Percentiles rank a stretch among this genome's conserved stretches.
Evolutionary conservation across 1,140 invertebrate genomes (phyloP).

Genomic region (Anastrepha obliqua): DNA sequence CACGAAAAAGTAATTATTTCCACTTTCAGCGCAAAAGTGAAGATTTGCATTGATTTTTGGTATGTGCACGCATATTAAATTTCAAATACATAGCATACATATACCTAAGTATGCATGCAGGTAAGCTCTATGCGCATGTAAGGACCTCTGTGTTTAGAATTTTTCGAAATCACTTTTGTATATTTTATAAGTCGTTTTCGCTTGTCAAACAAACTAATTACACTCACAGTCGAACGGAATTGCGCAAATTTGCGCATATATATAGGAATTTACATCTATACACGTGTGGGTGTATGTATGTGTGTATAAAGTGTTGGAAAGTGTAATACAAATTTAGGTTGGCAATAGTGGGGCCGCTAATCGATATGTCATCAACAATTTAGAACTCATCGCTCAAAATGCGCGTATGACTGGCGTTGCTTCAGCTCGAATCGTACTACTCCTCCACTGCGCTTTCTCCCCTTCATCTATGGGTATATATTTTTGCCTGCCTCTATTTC

Average conservation of each 20-base stretch:
- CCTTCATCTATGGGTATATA: not conserved
- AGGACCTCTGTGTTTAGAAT: not conserved
- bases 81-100: not conserved
- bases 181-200: slow-evolving; percentile 48
- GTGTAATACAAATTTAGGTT: not conserved
- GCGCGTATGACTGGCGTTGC: not conserved
- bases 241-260: not conserved
- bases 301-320: not conserved
- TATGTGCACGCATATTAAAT: not conserved
- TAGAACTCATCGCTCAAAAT: slow-evolving; percentile 43
- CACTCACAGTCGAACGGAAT: not conserved
- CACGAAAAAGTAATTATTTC: slow-evolving; percentile 34
- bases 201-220: slow-evolving; percentile 33
- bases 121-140: not conserved
- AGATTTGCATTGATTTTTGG: slow-evolving; percentile 47
- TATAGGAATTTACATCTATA: not conserved
- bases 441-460: not conserved
- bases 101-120: no score
- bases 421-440: not conserved
- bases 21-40: not conserved
- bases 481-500: not conserved
- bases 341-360: not conserved
- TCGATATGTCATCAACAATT: slow-evolving; percentile 44
- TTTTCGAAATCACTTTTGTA: slow-evolving; percentile 38
- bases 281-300: not conserved